These are phyloP conservation scores for Odontomyia ornata DNA, from an alignment of 2,888 invertebrate species.

Conservation along the genomic window DNA sequence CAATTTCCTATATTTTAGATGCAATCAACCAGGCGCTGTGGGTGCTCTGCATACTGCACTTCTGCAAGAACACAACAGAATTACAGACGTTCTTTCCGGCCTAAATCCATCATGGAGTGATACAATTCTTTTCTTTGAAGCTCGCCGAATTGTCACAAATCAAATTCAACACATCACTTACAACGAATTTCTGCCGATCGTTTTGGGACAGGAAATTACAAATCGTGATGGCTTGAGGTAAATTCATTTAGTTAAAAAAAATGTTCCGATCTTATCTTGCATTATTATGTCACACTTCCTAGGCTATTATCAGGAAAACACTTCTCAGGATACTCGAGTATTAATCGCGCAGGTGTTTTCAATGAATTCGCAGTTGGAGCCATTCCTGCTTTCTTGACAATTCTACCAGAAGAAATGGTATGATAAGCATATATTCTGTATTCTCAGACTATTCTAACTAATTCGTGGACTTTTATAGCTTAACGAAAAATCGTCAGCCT, in stretches of 20 bases:
- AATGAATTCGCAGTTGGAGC: slow-evolving; percentile 81
- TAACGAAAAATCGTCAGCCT: slow-evolving; percentile 69
- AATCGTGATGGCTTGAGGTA: slow-evolving; percentile 68
- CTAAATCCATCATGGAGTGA: slow-evolving; percentile 84
- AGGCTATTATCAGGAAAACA: slow-evolving; percentile 77
- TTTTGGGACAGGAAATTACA: slow-evolving; percentile 69
- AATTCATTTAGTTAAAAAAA: slow-evolving; percentile 52
- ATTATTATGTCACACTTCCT: slow-evolving; percentile 44
- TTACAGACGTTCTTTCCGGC: slow-evolving; percentile 74
- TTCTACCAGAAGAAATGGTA: slow-evolving; percentile 77
- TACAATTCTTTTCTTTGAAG: slow-evolving; percentile 77
- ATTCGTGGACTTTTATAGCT: slow-evolving; percentile 62
- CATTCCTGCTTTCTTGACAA: slow-evolving; percentile 77
- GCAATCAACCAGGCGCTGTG: slow-evolving; percentile 72
- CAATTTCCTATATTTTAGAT: slow-evolving; percentile 59
- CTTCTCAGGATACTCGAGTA: slow-evolving; percentile 83
- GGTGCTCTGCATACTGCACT: slow-evolving; percentile 78
- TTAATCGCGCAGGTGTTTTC: slow-evolving; percentile 79
- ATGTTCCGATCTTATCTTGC: background rate
- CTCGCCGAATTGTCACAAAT: slow-evolving; percentile 77
- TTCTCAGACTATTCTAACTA: background rate
- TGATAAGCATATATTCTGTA: slow-evolving; percentile 40
- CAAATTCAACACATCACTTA: slow-evolving; percentile 86
- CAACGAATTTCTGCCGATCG: slow-evolving; percentile 82
- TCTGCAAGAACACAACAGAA: slow-evolving; percentile 80